Percentiles rank a stretch among this genome's conserved stretches.
Evolutionary conservation across 35 echinoderm and acorn worm genomes (phyloP).

Genomic region (Lytechinus variegatus): DNA sequence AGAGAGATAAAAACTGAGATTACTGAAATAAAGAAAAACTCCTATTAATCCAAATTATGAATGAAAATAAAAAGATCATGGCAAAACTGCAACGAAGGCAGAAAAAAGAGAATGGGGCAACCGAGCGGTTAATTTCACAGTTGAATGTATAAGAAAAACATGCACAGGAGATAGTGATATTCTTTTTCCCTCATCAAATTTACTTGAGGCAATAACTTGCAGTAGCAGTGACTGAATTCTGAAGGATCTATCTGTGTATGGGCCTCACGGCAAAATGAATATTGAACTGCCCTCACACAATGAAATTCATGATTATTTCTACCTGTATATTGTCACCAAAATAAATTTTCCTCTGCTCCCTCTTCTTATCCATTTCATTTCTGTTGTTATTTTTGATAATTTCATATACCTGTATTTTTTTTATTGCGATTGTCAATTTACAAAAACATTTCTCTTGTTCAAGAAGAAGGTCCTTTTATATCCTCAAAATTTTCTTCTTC

Average conservation of each 20-base stretch:
- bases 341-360: neutral
- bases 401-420: neutral
- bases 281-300: neutral
- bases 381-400: neutral
- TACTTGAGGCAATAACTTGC: neutral
- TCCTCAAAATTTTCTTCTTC: neutral
- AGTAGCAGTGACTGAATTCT: neutral
- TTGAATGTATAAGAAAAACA: neutral
- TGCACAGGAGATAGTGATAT: neutral
- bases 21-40: neutral
- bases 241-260: neutral
- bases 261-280: neutral
- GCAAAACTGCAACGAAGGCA: neutral
- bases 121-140: neutral
- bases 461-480: neutral
- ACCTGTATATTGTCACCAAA: neutral
- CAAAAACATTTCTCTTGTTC: neutral
- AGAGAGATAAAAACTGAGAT: neutral
- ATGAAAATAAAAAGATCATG: too few species aligned
- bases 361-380: neutral
- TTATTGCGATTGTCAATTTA: neutral
- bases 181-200: neutral
- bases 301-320: neutral
- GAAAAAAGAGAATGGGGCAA: neutral
- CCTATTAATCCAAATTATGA: neutral